These are phyloP conservation scores for Carettochelys insculpta DNA, from an alignment of 2,113 vertebrate species.

Conservation along the genomic window DNA sequence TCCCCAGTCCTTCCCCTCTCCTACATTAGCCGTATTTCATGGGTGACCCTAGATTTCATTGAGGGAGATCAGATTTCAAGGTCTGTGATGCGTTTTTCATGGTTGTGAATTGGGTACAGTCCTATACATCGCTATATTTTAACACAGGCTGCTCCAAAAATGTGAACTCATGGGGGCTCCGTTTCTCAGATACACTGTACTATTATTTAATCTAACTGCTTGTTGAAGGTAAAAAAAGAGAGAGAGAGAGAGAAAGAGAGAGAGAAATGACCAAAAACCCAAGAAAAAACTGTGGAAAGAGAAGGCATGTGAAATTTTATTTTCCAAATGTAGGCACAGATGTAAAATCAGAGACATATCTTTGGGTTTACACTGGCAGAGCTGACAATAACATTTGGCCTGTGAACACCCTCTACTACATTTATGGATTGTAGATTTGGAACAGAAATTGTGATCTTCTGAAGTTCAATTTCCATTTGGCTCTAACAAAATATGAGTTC, in stretches of 20 bases:
- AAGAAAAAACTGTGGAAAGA: conserved; percentile 48
- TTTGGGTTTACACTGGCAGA: conserved; percentile 3
- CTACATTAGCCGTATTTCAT: too few species aligned
- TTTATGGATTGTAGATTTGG: conserved; percentile 25
- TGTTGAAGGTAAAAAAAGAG: conserved; percentile 32
- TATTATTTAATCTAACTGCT: conserved; percentile 16
- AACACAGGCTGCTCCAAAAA: background rate
- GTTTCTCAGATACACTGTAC: background rate
- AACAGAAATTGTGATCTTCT: background rate
- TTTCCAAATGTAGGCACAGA: conserved; percentile 60
- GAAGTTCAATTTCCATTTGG: conserved; percentile 1
- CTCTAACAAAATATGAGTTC: conserved; percentile 44
- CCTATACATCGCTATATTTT: background rate
- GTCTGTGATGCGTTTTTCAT: too few species aligned
- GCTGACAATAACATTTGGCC: conserved; percentile 43
- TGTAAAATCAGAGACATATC: conserved; percentile 56
- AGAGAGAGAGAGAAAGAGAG: conserved; percentile 37
- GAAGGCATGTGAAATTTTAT: conserved; percentile 48
- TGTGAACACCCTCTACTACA: background rate
- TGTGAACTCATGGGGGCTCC: background rate
- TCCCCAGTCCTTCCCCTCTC: too few species aligned
- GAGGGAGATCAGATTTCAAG: too few species aligned
- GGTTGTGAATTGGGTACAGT: too few species aligned
- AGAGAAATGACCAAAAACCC: conserved; percentile 53
- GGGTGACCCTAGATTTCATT: too few species aligned